A percentile compares a stretch with the other conserved stretches of the same genome.
phyloP scores from a whole-genome alignment of 30 jellyfish, hydroid and myxozoan species.

The Hydra vulgaris region DNA sequence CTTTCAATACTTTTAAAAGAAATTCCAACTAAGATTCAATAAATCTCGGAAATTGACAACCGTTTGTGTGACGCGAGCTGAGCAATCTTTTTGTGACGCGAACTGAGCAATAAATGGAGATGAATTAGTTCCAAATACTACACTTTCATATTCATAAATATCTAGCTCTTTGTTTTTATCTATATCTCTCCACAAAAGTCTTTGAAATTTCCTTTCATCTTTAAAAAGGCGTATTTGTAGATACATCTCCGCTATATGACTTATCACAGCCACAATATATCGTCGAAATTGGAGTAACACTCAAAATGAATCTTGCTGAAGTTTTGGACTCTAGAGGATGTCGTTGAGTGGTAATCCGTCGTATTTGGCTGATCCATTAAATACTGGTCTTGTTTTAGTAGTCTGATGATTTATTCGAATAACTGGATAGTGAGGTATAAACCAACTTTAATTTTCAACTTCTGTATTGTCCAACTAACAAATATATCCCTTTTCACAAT shows the following conservation, averaged over 20 bases:
- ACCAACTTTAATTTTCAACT: no score
- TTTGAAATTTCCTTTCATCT: conserved; percentile 24
- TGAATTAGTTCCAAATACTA: conserved; percentile 39
- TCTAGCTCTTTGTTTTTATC: conserved; percentile 31
- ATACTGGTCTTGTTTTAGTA: conserved; percentile 26
- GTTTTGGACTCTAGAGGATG: conserved; percentile 32
- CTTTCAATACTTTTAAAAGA: conserved; percentile 38
- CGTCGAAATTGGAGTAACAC: conserved; percentile 28
- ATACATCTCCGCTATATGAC: conserved; percentile 54
- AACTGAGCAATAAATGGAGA: conserved; percentile 50
- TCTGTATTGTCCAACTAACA: not conserved
- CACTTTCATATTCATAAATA: conserved; percentile 32
- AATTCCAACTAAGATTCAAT: no score
- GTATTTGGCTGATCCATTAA: conserved; percentile 27
- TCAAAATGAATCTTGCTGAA: not conserved
- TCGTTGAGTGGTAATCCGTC: conserved; percentile 28
- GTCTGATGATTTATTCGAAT: not conserved
- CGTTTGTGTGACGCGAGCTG: conserved; percentile 54
- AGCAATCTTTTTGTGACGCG: conserved; percentile 24
- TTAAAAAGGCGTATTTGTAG: conserved; percentile 17
- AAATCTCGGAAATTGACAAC: conserved; percentile 39
- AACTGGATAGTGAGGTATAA: conserved; percentile 33
- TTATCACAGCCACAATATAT: conserved; percentile 38
- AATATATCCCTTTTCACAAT: conserved; percentile 5
- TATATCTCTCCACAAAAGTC: conserved; percentile 43